These are phyloP conservation scores for Drosophila parabipectinata DNA, from an alignment of 1,140 invertebrate species.

Conservation along the genomic window DNA sequence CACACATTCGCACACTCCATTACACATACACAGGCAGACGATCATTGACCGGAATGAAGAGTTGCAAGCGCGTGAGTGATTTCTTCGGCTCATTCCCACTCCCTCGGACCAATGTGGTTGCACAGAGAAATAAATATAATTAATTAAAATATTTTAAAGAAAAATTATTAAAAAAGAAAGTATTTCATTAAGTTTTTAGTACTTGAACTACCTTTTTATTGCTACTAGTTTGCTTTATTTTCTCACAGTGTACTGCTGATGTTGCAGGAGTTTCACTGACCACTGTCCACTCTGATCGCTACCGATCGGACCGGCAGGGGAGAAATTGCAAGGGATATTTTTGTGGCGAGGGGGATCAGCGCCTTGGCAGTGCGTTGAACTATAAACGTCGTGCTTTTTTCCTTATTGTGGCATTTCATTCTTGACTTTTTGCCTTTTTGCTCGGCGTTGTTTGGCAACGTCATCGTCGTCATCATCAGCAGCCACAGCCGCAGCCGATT, in stretches of 20 bases:
- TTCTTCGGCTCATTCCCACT: conserved; percentile 33
- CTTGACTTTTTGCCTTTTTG: conserved; percentile 68
- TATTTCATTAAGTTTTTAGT: neutral
- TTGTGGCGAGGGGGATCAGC: conserved; percentile 21
- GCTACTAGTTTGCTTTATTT: neutral
- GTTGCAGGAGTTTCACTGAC: conserved; percentile 21
- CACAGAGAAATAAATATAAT: neutral
- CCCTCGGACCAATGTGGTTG: conserved; percentile 1
- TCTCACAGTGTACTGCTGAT: conserved; percentile 1
- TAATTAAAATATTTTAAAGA: neutral
- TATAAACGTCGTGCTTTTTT: conserved; percentile 68
- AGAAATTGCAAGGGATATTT: neutral
- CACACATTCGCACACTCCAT: conserved; percentile 5
- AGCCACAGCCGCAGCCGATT: conserved; percentile 33
- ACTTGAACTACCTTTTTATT: no score
- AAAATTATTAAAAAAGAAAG: neutral
- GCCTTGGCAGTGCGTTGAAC: conserved; percentile 65
- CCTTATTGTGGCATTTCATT: conserved; percentile 68
- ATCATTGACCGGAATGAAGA: conserved; percentile 66
- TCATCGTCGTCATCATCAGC: conserved; percentile 58
- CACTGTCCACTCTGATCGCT: conserved; percentile 26
- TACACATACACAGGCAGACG: conserved; percentile 24
- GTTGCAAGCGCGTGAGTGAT: conserved; percentile 64
- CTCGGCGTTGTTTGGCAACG: conserved; percentile 63
- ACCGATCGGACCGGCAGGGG: conserved; percentile 36